phyloP scores from a whole-genome alignment of 2,113 vertebrate genomes.

The Clarias magur region DNA sequence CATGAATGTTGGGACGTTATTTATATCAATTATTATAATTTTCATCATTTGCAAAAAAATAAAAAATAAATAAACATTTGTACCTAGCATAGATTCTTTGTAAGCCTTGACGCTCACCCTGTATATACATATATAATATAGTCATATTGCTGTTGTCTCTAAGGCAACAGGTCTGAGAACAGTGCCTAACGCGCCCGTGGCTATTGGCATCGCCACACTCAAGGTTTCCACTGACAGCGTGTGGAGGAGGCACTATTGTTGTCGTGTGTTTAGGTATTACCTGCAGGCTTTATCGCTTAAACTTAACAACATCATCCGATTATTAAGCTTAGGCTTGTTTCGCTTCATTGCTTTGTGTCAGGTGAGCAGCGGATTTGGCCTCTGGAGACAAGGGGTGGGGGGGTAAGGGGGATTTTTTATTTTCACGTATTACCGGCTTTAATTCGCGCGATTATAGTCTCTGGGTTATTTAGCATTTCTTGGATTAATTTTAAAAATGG shows the following conservation, averaged over 20 bases:
- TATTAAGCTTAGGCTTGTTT: slow-evolving; percentile 82
- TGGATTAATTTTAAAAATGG: not conserved
- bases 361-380: slow-evolving; percentile 76
- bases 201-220: slow-evolving; percentile 70
- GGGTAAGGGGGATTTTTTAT: slow-evolving; percentile 41
- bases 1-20: no score
- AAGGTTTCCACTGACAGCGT: slow-evolving; percentile 72
- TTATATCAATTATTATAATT: no score
- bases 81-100: no score
- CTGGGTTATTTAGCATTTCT: slow-evolving; percentile 36
- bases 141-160: not conserved
- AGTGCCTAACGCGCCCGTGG: slow-evolving; percentile 72
- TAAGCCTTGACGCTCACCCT: not conserved
- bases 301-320: slow-evolving; percentile 80
- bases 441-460: slow-evolving; percentile 44
- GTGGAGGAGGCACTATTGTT: slow-evolving; percentile 79
- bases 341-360: slow-evolving; percentile 78
- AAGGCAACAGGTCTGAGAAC: slow-evolving; percentile 72
- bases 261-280: slow-evolving; percentile 74
- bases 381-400: slow-evolving; percentile 63
- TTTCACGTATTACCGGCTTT: slow-evolving; percentile 34
- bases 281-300: slow-evolving; percentile 75
- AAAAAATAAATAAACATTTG: no score
- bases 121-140: not conserved
- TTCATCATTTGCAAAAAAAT: no score